These are phyloP conservation scores for Sebastes fasciatus DNA, from an alignment of 2,113 vertebrate species.

Conservation along the genomic window DNA sequence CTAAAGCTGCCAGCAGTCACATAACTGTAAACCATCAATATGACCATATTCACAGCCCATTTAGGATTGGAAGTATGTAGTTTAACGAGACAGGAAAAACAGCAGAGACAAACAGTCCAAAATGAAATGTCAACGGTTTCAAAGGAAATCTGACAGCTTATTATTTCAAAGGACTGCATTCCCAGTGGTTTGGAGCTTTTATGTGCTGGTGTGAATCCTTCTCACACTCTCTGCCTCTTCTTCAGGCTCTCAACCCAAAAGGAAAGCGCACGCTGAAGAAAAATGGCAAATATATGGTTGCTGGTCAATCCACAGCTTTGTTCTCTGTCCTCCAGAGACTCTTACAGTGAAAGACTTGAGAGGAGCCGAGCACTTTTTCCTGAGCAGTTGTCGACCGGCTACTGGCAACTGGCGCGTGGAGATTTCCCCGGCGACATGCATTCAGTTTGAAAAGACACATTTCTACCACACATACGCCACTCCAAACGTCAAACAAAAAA, in stretches of 20 bases:
- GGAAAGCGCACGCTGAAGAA: constrained; percentile 2
- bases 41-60: constrained; percentile 37
- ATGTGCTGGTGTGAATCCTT: constrained; percentile 25
- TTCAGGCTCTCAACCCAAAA: constrained; percentile 3
- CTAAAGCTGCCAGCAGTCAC: constrained; percentile 25
- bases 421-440: constrained; percentile 54
- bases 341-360: constrained; percentile 43
- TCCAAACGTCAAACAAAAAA: constrained; percentile 34
- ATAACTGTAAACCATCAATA: constrained; percentile 36
- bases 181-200: constrained; percentile 35
- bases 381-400: constrained; percentile 45
- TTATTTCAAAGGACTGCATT: constrained; percentile 53
- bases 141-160: constrained; percentile 58
- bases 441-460: constrained; percentile 50
- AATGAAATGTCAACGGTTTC: constrained; percentile 65
- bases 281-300: constrained; percentile 41
- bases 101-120: constrained; percentile 36
- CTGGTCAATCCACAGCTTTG: constrained; percentile 58
- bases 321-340: constrained; percentile 47
- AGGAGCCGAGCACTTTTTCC: constrained; percentile 45
- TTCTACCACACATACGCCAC: constrained; percentile 23
- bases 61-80: constrained; percentile 44
- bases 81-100: constrained; percentile 31
- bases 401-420: constrained; percentile 48
- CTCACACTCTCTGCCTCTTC: constrained; percentile 14